Conservation (phyloP, 2,113 vertebrate species). For the Raja brachyura region DNA sequence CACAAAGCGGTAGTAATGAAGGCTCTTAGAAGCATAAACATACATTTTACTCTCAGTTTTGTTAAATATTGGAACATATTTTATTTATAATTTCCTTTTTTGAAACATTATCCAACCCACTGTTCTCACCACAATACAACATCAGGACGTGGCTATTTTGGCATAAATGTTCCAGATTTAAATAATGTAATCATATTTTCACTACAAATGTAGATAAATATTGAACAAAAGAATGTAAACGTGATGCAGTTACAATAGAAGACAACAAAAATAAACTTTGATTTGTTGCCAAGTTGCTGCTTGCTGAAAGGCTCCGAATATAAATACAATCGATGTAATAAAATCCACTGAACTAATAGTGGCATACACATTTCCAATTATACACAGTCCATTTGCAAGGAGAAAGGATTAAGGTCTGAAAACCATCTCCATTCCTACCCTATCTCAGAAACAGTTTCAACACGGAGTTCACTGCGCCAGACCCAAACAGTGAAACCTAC, state of each 20-base stretch:
- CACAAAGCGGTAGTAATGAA: neutral
- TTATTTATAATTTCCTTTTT: neutral
- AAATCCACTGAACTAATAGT: neutral
- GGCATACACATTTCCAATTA: neutral
- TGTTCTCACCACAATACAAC: neutral
- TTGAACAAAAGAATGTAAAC: constrained; percentile 19
- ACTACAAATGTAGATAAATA: neutral
- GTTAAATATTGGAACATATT: neutral
- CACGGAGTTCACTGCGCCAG: constrained; percentile 25
- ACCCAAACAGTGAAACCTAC: neutral
- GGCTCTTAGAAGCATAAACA: neutral
- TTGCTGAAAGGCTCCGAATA: neutral
- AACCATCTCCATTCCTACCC: neutral
- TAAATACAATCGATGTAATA: neutral
- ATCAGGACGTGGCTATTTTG: neutral
- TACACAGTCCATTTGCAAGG: neutral
- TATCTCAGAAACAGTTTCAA: neutral
- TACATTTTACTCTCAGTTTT: neutral
- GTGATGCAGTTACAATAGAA: neutral
- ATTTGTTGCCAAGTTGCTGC: constrained; percentile 19
- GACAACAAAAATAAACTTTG: constrained; percentile 35
- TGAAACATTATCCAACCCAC: neutral
- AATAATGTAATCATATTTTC: constrained; percentile 14
- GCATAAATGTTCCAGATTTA: neutral
- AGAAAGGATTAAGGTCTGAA: neutral